Base-by-base conservation (phyloP, 1,140 invertebrate genomes). In the Caenorhabditis briggsae region DNA sequence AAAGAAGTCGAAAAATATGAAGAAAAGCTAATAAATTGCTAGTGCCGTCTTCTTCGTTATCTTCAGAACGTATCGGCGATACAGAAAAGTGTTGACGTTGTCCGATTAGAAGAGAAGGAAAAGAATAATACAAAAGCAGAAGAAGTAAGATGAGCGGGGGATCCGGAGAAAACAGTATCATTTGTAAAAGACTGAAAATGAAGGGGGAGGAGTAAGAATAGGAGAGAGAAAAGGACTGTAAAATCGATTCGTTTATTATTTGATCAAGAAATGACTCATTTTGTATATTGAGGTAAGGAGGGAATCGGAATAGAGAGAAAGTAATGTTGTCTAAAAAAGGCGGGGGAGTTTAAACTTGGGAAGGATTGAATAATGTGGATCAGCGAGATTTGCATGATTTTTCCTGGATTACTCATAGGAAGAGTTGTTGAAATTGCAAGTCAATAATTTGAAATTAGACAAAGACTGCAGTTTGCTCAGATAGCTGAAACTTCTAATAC, bases 11-110 rank as follows among this genome's bases (percentile, higher is more conserved):
- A 78, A 78, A 78, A 78, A 20, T n/a, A 46, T 43, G 33, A 78
- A 50, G 64, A 70, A 78, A 78, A 78, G 70, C 70, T 78, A 78
- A 78, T 78, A 78, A 78, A 78, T 78, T 78, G 70, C 70, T 78
- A 78, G 70, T 78, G 70, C 50, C 12, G 33, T 33, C 33, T 33
- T 33, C 33, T 33, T 33, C n/a, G 70, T 78, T 78, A 78, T 78
- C 70, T 78, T 33, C 70, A 78, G 70, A 78, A 78, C 70, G 70
- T 78, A 78, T 78, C 70, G 70, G 18, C 12, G 16, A 50, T 5
- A 61, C 9, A 20, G n/a, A 33, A 25, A 9, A 61, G n/a, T 23
- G 46, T 23, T 50, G 43, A 65, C 61, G 61, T 65, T 25, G 61
- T 65, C 61, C 50, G 9, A 23, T 50, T 50, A 12, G 70, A 48